Evolutionary conservation across 2,113 vertebrate species (phyloP).

Genomic region (Hyla sarda): DNA sequence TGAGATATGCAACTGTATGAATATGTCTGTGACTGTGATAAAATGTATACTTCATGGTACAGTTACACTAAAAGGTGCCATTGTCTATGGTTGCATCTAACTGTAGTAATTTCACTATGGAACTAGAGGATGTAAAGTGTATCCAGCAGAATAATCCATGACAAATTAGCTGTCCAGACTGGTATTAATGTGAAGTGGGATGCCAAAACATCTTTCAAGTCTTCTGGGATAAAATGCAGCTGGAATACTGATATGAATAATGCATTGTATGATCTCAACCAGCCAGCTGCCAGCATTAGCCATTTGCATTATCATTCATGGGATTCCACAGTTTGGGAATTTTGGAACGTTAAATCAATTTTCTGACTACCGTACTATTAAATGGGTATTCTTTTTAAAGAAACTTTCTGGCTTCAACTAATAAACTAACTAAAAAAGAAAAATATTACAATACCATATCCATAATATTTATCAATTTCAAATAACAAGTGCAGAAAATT

Average conservation of each 20-base stretch:
- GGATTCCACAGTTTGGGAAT: constrained; percentile 53
- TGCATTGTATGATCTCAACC: constrained; percentile 14
- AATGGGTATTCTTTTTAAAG: too few species aligned
- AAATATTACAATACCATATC: too few species aligned
- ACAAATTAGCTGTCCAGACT: constrained; percentile 58
- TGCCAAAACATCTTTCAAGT: constrained; percentile 63
- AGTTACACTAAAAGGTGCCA: neutral
- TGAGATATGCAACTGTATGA: neutral
- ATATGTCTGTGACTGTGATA: neutral
- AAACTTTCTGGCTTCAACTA: too few species aligned
- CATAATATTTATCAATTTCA: too few species aligned
- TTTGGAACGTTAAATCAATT: constrained; percentile 43
- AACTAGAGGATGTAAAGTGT: neutral
- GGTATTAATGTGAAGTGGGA: constrained; percentile 63
- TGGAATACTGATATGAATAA: constrained; percentile 53
- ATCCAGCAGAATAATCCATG: constrained; percentile 58
- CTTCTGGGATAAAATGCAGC: constrained; percentile 62
- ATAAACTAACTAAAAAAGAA: too few species aligned
- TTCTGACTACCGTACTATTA: constrained; percentile 26
- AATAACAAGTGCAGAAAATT: too few species aligned
- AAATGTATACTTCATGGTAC: neutral
- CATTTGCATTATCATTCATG: constrained; percentile 42
- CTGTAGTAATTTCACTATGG: neutral
- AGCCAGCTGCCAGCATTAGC: constrained; percentile 20
- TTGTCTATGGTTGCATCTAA: neutral